These are phyloP conservation scores for Indri indri DNA, from an alignment of 2,113 vertebrate species.

Conservation along the genomic window DNA sequence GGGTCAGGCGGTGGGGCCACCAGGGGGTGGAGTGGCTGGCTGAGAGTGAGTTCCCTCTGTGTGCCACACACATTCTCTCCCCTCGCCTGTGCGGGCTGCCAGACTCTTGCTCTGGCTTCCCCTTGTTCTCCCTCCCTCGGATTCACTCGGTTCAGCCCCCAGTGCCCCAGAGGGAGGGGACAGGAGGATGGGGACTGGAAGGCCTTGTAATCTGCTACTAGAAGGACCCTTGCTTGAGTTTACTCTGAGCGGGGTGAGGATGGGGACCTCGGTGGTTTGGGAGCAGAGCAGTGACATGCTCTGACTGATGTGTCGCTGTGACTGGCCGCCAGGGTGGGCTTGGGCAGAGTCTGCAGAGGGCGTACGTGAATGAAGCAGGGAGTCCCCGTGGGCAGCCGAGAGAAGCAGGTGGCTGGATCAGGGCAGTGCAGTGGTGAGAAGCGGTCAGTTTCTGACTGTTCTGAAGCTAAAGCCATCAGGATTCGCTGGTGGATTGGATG, in stretches of 20 bases:
- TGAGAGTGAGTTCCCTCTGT: neutral
- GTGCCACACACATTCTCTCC: neutral
- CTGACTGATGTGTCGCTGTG: neutral
- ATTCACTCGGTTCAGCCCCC: neutral
- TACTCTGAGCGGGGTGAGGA: neutral
- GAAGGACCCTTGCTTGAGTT: too few relatives aligned
- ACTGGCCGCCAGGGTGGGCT: neutral
- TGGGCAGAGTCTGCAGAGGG: neutral
- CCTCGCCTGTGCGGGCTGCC: accelerated
- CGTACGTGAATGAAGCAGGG: accelerated
- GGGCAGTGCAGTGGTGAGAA: neutral
- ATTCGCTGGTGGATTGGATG: neutral
- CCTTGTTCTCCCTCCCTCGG: neutral
- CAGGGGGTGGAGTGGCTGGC: neutral
- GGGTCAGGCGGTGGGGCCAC: neutral
- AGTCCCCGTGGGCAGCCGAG: accelerated
- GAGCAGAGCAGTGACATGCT: neutral
- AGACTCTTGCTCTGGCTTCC: neutral
- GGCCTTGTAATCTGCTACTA: neutral
- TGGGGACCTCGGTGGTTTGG: neutral
- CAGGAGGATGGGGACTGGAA: neutral
- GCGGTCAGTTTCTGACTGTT: neutral
- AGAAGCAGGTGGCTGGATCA: too few relatives aligned
- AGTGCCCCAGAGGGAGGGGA: neutral
- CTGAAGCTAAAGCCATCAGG: neutral